phyloP scores from a whole-genome alignment of 2,797 vertebrate genomes.

The Thamnophis elegans region DNA sequence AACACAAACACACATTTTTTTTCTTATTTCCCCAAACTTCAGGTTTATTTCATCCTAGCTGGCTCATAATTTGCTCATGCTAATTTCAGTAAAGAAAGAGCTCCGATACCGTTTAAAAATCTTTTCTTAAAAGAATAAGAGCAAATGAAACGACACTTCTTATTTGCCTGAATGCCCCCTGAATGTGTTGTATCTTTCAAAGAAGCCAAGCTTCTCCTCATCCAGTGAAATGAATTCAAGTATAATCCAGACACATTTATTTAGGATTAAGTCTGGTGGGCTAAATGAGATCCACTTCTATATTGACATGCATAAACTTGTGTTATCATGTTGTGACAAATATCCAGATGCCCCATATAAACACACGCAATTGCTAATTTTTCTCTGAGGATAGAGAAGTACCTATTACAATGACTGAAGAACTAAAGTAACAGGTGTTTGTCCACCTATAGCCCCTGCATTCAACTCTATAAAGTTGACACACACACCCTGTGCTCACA shows the following conservation, averaged over 20 bases:
- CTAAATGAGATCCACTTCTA: neutral
- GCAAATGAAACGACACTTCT: neutral
- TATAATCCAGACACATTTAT: neutral
- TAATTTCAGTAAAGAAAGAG: neutral
- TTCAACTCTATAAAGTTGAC: neutral
- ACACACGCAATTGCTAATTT: too few relatives aligned
- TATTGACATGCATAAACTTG: neutral
- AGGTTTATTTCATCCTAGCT: neutral
- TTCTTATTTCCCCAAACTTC: neutral
- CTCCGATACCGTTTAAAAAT: neutral
- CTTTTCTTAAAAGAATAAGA: neutral
- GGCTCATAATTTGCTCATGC: neutral
- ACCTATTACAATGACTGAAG: neutral
- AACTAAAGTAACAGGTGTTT: neutral
- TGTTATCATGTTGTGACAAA: neutral
- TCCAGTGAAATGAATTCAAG: neutral
- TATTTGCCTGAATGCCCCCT: neutral
- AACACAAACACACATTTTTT: neutral
- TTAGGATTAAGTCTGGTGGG: neutral
- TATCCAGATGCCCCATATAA: neutral
- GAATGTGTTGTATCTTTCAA: neutral
- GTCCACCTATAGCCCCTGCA: neutral
- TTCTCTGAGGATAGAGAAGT: neutral
- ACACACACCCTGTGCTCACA: neutral
- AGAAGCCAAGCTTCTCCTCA: neutral